Evolutionary conservation across 2,888 invertebrate species (phyloP), one percentile per base, ranked within the genome.

Genomic region (Homarus gammarus): DNA sequence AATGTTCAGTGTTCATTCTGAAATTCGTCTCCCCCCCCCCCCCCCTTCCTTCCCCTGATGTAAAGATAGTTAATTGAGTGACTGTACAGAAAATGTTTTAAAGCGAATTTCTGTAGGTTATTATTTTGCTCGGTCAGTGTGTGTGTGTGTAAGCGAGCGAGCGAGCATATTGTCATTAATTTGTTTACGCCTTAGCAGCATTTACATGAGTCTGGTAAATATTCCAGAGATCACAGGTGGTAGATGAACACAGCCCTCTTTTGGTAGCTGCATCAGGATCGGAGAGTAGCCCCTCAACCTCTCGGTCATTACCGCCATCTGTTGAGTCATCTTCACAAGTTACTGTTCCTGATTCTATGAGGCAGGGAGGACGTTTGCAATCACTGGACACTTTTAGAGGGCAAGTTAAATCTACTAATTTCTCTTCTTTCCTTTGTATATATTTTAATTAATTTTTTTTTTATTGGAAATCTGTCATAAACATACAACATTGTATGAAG

Each of bases 321-420:
- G n/a, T 38, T 33, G 12, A 15, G n/a, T 33, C 56, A 38, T 15
- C 51, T 10, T 22, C 15, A 70, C 44, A 2, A 49, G 44, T 31
- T 10, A 33, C n/a, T 27, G 18, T 87, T 3, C 87, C 87, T 36
- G 87, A 87, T 64, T 73, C 68, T 10, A 73, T 82, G 6, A 82
- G 82, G 73, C 44, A 31, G n/a, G 44, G 49, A n/a, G 87, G 82
- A 18, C 73, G 87, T 27, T 49, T 87, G 15, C 22, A 27, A 2
- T 87, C 87, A 8, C 64, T 87, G 56, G 87, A 87, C 56, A 72
- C 82, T 33, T 87, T 87, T 18, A 72, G 87, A 44, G 87, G 87
- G 87, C 83, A 49, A 33, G 49, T 38, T 1, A 1, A 10, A 15
- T 44, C 18, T 40, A 44, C n/a, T 38, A n/a, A 18, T 44, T 49